These are phyloP conservation scores for Dipus sagitta DNA, from an alignment of 2,797 vertebrate species.

Conservation along the genomic window DNA sequence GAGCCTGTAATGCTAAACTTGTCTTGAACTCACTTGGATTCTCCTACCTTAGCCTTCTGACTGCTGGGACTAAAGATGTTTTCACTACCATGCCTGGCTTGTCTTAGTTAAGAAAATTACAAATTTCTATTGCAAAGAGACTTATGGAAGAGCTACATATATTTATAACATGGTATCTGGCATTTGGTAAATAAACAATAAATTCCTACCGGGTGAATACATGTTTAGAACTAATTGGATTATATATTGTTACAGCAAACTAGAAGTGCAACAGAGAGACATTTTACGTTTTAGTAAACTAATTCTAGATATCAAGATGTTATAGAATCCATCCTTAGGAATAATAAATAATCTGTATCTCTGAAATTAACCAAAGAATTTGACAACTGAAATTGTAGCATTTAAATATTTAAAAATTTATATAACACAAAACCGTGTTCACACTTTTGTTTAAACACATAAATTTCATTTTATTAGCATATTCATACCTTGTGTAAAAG, in stretches of 20 bases:
- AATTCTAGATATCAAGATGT: slow-evolving; percentile 57
- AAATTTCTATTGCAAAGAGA: slow-evolving; percentile 51
- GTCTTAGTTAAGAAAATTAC: neutral
- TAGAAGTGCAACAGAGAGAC: slow-evolving; percentile 32
- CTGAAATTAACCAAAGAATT: slow-evolving; percentile 41
- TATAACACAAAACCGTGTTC: neutral
- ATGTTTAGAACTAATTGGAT: slow-evolving; percentile 35
- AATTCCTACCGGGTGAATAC: slow-evolving; percentile 43
- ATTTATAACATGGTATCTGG: neutral
- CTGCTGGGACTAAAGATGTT: no score
- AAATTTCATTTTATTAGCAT: slow-evolving; percentile 37
- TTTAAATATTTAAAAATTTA: slow-evolving; percentile 53
- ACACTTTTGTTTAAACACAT: neutral
- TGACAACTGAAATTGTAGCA: slow-evolving; percentile 25
- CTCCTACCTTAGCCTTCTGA: no score
- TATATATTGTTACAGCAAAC: slow-evolving; percentile 31
- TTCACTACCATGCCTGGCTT: no score
- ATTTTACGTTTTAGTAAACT: slow-evolving; percentile 43
- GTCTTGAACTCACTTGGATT: no score
- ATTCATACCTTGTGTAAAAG: slow-evolving; percentile 37
- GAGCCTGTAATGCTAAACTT: no score
- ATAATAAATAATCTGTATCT: slow-evolving; percentile 52
- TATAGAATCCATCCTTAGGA: slow-evolving; percentile 2
- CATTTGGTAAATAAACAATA: slow-evolving; percentile 25
- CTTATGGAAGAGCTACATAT: neutral